Base-by-base conservation (phyloP, 2,888 invertebrate species). In the Hetaerina titia region DNA sequence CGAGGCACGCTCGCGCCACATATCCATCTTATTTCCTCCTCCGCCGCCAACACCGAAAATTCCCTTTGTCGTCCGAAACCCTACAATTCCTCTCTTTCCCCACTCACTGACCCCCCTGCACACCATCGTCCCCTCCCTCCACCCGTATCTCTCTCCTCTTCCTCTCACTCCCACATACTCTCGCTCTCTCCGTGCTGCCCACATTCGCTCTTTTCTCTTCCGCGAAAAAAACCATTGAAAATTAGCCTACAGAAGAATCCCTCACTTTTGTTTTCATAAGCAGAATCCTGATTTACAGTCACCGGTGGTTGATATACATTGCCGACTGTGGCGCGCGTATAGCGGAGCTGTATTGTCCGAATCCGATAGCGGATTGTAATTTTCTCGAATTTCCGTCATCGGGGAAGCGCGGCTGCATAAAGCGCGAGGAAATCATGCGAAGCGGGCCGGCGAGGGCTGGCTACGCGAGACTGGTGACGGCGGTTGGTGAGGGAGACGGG, bases 211-310 rank as follows among this genome's bases (percentile, higher is more conserved):
- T 45, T 45, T 45, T 31, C 81, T 8, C 15, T 9, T 13, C 13
- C 2, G 31, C 5, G 31, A 15, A 81, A 81, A 81, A 81, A 81
- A 81, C 25, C 81, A 31, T 60, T 60, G 6, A 31, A 81, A 74
- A 11, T 81, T 7, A 15, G 31, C 81, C 25, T 31, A 22, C 25
- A 31, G 31, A 9, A 81, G 22, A 81, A 8, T 25, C 45, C 11
- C 69, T 69, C 92, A 92, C 92, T 92, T 69, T 92, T 92, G 92
- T 92, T 92, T 92, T 92, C 92, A 92, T 92, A 92, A 92, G 56
- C 92, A 92, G 92, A 92, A 92, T 64, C n/a, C 74, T 92, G 92
- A 92, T 92, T 92, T 92, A 92, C 64, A 17, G 92, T 69, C 69
- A 56, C 56, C 69, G 56, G 63, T 31, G 81, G 69, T 56, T 92